Conservation (phyloP, 1,140 invertebrate species). For the Brachionus angularis region DNA sequence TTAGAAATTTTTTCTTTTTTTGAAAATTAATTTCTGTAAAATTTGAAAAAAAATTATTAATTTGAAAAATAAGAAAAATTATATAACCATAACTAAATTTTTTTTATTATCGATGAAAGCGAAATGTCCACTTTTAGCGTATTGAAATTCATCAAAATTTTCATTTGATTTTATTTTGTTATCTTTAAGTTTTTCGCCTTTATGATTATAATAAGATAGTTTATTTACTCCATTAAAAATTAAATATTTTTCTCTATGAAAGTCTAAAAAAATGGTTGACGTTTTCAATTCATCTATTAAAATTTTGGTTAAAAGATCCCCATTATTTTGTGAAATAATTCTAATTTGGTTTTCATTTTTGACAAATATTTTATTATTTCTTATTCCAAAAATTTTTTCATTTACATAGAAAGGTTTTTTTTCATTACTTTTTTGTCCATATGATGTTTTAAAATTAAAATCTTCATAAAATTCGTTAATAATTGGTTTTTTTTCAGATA, state of each 20-base stretch:
- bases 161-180: background rate
- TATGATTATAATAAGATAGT: slow-evolving; percentile 9
- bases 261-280: slow-evolving; percentile 20
- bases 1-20: too few relatives aligned
- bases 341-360: slow-evolving; percentile 7
- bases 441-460: background rate
- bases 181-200: background rate
- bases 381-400: slow-evolving; percentile 6
- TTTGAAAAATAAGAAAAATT: background rate
- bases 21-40: too few relatives aligned
- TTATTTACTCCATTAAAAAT: background rate
- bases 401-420: slow-evolving; percentile 24
- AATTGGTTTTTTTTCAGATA: background rate
- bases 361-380: background rate
- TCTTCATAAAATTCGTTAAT: background rate
- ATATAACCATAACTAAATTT: slow-evolving; percentile 24
- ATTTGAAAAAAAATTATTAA: background rate
- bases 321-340: background rate
- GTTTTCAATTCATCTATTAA: background rate
- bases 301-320: slow-evolving; percentile 5
- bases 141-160: slow-evolving; percentile 11
- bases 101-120: slow-evolving; percentile 15
- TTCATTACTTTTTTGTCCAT: slow-evolving; percentile 35
- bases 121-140: slow-evolving; percentile 13
- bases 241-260: slow-evolving; percentile 33